These are phyloP conservation scores for Morelia viridis DNA, from an alignment of 2,797 vertebrate genomes.

Conservation along the genomic window DNA sequence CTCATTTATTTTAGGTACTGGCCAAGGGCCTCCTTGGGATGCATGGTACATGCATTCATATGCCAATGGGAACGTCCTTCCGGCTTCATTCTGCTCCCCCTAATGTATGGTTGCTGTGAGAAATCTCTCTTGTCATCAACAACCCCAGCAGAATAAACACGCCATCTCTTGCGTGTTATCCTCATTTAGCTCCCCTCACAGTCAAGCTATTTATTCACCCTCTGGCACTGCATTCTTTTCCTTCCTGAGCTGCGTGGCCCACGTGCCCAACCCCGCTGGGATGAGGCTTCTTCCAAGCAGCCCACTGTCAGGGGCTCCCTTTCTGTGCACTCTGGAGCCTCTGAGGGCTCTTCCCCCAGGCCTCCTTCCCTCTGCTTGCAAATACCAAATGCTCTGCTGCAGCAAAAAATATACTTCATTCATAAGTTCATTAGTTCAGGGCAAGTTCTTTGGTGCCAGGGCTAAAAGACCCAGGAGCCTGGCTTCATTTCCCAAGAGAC, in stretches of 20 bases:
- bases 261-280: accelerated
- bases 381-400: conserved; percentile 5
- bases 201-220: accelerated
- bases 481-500: neutral
- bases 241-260: neutral
- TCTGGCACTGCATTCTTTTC: accelerated
- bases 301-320: neutral
- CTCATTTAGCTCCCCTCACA: neutral
- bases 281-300: neutral
- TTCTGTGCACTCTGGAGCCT: neutral
- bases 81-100: neutral
- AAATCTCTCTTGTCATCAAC: accelerated
- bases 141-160: accelerated
- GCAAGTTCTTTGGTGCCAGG: neutral
- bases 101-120: neutral
- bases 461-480: neutral
- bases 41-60: neutral
- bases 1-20: neutral
- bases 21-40: neutral
- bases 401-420: conserved; percentile 22
- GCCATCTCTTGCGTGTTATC: neutral
- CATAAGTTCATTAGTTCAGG: conserved; percentile 37
- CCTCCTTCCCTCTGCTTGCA: neutral
- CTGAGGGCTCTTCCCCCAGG: neutral
- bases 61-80: neutral